Conservation (phyloP, 1,140 invertebrate genomes). For the Neuroterus valhalla region DNA sequence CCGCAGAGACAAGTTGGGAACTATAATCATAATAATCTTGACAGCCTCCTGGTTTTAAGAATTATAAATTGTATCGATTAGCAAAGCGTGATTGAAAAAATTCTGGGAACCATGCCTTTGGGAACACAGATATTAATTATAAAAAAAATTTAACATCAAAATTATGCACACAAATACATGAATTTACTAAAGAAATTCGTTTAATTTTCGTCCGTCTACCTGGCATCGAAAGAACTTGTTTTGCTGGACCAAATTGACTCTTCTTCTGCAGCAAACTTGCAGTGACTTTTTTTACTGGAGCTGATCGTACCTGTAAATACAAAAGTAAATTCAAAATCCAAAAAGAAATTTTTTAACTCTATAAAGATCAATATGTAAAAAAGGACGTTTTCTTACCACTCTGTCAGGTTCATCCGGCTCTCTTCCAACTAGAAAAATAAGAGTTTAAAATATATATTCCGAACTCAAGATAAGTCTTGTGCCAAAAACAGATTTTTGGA, state of each 20-base stretch:
- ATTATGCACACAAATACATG: constrained; percentile 25
- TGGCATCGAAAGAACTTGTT: constrained; percentile 56
- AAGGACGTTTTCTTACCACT: constrained; percentile 60
- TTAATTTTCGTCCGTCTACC: constrained; percentile 52
- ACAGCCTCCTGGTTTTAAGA: no score
- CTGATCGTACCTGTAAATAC: constrained; percentile 64
- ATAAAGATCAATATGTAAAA: constrained; percentile 23
- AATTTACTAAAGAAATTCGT: neutral
- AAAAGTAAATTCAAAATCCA: constrained; percentile 35
- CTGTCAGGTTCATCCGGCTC: constrained; percentile 67
- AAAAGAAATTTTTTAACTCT: constrained; percentile 31
- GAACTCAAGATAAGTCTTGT: no score
- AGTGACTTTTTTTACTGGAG: constrained; percentile 65
- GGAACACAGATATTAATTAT: constrained; percentile 49
- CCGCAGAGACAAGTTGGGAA: no score
- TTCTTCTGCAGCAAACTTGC: constrained; percentile 58
- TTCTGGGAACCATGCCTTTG: constrained; percentile 40
- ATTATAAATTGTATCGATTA: no score
- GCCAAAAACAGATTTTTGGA: no score
- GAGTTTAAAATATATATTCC: constrained; percentile 34
- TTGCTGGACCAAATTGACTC: constrained; percentile 69
- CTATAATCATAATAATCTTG: no score
- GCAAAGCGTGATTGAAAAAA: no score
- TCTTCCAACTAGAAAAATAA: constrained; percentile 66
- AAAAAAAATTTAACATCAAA: constrained; percentile 41